phyloP scores from a whole-genome alignment of 2,888 invertebrate genomes.

The Diaprepes abbreviatus region DNA sequence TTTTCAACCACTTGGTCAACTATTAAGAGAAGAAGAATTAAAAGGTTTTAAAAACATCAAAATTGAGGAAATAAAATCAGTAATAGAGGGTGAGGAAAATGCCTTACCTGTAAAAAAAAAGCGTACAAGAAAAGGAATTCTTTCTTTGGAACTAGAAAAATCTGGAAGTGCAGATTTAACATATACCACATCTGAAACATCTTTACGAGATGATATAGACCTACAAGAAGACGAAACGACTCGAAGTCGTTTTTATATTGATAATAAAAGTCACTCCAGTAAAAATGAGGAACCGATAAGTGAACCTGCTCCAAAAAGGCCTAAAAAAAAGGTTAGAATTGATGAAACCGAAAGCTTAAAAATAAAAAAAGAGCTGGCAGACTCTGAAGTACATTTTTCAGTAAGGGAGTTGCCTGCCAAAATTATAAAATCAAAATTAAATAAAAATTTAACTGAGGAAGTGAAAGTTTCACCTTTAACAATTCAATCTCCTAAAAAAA shows the following conservation, averaged over 20 bases:
- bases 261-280: no score
- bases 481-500: constrained; percentile 22
- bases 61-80: background rate
- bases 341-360: constrained; percentile 47
- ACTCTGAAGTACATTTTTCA: constrained; percentile 43
- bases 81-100: background rate
- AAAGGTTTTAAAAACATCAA: background rate
- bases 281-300: background rate
- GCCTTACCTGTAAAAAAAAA: background rate
- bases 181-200: no score
- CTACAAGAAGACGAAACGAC: background rate
- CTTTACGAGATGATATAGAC: no score
- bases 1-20: constrained; percentile 12
- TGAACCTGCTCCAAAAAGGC: constrained; percentile 11
- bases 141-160: background rate
- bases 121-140: background rate
- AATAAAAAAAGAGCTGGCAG: constrained; percentile 40
- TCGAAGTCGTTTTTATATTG: no score
- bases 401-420: constrained; percentile 43
- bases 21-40: background rate
- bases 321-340: constrained; percentile 45
- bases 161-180: background rate
- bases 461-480: constrained; percentile 43
- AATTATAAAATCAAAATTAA: constrained; percentile 46
- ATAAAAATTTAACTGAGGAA: constrained; percentile 42